phyloP scores from a whole-genome alignment of 2,888 invertebrate genomes.

The Erynnis tages region DNA sequence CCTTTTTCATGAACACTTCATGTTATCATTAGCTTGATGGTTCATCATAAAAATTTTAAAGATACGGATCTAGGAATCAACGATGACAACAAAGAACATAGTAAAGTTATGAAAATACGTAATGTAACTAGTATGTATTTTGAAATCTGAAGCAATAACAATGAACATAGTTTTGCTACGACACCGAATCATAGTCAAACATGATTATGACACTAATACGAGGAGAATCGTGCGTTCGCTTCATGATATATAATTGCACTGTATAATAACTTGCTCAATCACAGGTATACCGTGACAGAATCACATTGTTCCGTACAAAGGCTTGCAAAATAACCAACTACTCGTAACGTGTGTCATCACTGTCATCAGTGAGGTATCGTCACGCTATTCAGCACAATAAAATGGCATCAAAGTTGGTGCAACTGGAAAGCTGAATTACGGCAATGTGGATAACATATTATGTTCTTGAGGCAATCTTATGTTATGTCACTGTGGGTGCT shows the following conservation, averaged over 20 bases:
- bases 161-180: too few species aligned
- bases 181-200: background rate
- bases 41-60: too few species aligned
- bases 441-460: background rate
- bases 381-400: conserved; percentile 17
- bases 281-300: conserved; percentile 29
- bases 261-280: conserved; percentile 13
- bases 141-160: too few species aligned
- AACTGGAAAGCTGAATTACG: conserved; percentile 32
- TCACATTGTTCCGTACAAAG: conserved; percentile 29
- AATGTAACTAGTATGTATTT: too few species aligned
- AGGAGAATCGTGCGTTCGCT: conserved; percentile 5
- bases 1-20: too few species aligned
- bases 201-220: background rate
- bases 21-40: too few species aligned
- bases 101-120: too few species aligned
- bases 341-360: conserved; percentile 26
- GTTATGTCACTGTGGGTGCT: too few species aligned
- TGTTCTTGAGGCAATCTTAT: too few species aligned
- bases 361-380: conserved; percentile 30
- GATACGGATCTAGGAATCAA: too few species aligned
- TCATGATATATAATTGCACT: conserved; percentile 5
- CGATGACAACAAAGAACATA: too few species aligned
- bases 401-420: conserved; percentile 28
- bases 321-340: conserved; percentile 32